Conservation (phyloP, 2,797 vertebrate genomes). For the Hyperoplus immaculatus region DNA sequence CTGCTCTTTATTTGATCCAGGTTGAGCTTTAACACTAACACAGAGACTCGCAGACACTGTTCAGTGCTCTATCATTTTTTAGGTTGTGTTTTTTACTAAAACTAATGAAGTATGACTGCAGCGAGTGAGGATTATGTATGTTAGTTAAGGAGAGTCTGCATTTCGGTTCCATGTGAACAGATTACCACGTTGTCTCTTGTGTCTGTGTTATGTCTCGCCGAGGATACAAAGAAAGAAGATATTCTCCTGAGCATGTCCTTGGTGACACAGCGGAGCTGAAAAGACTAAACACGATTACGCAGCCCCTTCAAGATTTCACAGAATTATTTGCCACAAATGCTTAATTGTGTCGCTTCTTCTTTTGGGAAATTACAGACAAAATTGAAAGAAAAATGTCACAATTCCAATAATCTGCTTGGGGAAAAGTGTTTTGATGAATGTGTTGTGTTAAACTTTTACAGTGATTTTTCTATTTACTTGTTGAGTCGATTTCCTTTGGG, state of each 20-base stretch:
- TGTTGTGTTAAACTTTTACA: not conserved
- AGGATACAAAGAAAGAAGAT: constrained; percentile 57
- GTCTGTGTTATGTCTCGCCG: constrained; percentile 72
- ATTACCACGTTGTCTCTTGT: constrained; percentile 66
- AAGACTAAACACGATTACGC: constrained; percentile 62
- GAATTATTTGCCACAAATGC: constrained; percentile 44
- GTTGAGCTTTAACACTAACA: constrained; percentile 47
- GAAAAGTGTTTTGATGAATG: not conserved
- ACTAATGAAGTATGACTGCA: constrained; percentile 72
- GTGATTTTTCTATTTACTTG: not conserved
- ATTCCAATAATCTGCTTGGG: constrained; percentile 3
- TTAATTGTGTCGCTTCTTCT: constrained; percentile 40
- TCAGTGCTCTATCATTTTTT: constrained; percentile 41
- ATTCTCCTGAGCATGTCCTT: constrained; percentile 51
- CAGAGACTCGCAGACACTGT: constrained; percentile 22
- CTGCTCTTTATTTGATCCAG: constrained; percentile 25
- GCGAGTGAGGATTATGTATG: constrained; percentile 74
- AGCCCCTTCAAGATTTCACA: constrained; percentile 51
- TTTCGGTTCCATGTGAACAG: constrained; percentile 72
- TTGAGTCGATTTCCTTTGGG: not conserved
- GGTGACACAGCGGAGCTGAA: constrained; percentile 54
- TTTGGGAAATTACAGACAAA: constrained; percentile 41
- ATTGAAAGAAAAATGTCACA: constrained; percentile 27
- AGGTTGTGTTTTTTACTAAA: constrained; percentile 46
- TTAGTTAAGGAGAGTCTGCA: constrained; percentile 71